Base-by-base conservation (phyloP, 2,888 invertebrate species). In the Brachypalpus laphriformis region DNA sequence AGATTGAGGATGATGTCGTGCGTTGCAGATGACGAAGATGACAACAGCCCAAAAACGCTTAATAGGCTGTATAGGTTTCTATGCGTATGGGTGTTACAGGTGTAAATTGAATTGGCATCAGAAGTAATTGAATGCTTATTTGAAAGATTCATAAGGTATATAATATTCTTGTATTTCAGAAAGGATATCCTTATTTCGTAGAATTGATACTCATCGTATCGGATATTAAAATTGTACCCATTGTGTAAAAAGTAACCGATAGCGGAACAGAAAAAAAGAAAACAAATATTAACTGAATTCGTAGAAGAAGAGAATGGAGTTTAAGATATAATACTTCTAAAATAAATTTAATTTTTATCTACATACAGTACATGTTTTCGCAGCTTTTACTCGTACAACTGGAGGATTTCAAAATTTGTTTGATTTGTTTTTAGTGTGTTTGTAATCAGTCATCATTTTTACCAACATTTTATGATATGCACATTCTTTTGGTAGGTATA, bases 31-130 rank as follows among this genome's bases (percentile, higher is more conserved):
- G 49, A 20, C 47, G 57, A 40, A 20, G 51, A 49, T 51, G 59
- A 34, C 40, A 51, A 20, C 34, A 45, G 25, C 57, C 56, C 8
- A 57, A 78, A n/a, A 40, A 57, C 28, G 20, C 56, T 31, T 65
- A 49, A 63, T 65, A 61, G 49, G 42, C 34, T 72, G 28, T 59
- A 40, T 37, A 51, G 18, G 25, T 16, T 70, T 83, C 54, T 34
- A 72, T 49, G 63, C 25, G 61, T 68, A 56, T 45, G 57, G 8
- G 25, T 25, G 65, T 65, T 76, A 61, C 82, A 82, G 77, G 68
- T 83, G 78, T 74, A 78, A 74, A 68, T 77, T 74, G 77, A 70
- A 82, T 70, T 75, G 57, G 14, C 49, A 65, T 56, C 65, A 65
- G 37, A 34, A 45, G 63, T 74, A 75, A 71, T 71, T 66, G 71